Evolutionary conservation across 2,797 vertebrate genomes (phyloP).

Genomic region (Periparus ater): DNA sequence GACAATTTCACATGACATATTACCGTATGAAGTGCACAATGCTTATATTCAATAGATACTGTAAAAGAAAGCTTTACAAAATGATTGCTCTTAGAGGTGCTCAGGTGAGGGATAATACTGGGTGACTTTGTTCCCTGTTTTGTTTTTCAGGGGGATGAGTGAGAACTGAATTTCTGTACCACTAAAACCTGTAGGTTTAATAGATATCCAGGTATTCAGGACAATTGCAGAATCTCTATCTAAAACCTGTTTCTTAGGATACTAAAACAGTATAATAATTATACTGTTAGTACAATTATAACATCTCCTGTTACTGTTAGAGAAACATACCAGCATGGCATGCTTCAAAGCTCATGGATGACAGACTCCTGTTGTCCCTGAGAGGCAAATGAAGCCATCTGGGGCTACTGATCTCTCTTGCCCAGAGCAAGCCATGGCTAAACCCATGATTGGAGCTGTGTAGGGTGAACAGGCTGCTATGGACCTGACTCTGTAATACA

Average conservation of each 20-base stretch:
- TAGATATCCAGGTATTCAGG: not conserved
- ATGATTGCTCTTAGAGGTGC: not conserved
- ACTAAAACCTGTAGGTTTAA: not conserved
- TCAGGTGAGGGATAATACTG: not conserved
- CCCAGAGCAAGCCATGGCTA: not conserved
- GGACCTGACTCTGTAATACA: not conserved
- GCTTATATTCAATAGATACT: not conserved
- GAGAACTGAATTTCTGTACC: not conserved
- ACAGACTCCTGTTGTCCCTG: not conserved
- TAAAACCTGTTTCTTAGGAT: not conserved
- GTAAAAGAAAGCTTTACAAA: not conserved
- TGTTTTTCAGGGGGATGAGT: not conserved
- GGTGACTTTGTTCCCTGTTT: not conserved
- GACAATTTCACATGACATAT: not conserved
- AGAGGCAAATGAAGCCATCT: accelerated
- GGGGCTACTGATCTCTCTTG: not conserved
- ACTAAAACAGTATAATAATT: not conserved
- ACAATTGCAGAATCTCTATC: not conserved
- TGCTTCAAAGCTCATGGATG: not conserved
- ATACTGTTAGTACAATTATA: not conserved
- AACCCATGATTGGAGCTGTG: accelerated
- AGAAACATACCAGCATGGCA: not conserved
- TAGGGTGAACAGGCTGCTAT: not conserved
- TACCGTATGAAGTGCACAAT: not conserved
- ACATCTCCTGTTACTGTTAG: not conserved